phyloP scores from a whole-genome alignment of 1,140 invertebrate genomes.

The Leptonema lineaticorne region DNA sequence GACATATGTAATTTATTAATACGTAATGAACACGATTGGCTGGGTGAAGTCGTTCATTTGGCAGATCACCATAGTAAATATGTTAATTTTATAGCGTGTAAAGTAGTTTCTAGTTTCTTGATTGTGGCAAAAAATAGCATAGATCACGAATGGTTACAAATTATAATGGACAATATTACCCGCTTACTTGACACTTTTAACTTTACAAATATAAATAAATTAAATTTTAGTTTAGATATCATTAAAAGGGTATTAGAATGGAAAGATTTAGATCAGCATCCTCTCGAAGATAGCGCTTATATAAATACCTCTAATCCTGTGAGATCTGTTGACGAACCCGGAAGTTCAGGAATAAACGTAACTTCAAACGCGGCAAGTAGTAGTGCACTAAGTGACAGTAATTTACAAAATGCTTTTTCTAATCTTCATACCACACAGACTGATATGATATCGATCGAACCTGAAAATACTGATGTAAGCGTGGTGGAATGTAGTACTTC shows the following conservation, averaged over 20 bases:
- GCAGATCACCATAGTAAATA: conserved; percentile 76
- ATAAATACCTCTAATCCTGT: conserved; percentile 46
- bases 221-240: conserved; percentile 80
- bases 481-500: no score
- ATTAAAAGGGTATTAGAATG: conserved; percentile 84
- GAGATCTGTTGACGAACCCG: conserved; percentile 37
- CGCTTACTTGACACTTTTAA: conserved; percentile 60
- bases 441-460: no score
- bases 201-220: conserved; percentile 63
- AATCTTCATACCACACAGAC: conserved; percentile 37
- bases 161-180: conserved; percentile 67
- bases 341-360: background rate
- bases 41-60: conserved; percentile 79
- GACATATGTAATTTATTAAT: conserved; percentile 78
- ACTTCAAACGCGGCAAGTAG: conserved; percentile 10
- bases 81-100: conserved; percentile 75
- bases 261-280: conserved; percentile 81
- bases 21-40: conserved; percentile 76
- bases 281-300: conserved; percentile 68
- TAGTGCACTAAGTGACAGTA: conserved; percentile 22
- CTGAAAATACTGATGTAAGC: no score
- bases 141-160: conserved; percentile 76
- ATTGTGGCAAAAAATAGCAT: conserved; percentile 79
- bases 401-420: conserved; percentile 36
- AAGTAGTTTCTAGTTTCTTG: conserved; percentile 78